These are phyloP conservation scores for Clarias platycephalus DNA, from an alignment of 2,797 vertebrate species.

Conservation along the genomic window DNA sequence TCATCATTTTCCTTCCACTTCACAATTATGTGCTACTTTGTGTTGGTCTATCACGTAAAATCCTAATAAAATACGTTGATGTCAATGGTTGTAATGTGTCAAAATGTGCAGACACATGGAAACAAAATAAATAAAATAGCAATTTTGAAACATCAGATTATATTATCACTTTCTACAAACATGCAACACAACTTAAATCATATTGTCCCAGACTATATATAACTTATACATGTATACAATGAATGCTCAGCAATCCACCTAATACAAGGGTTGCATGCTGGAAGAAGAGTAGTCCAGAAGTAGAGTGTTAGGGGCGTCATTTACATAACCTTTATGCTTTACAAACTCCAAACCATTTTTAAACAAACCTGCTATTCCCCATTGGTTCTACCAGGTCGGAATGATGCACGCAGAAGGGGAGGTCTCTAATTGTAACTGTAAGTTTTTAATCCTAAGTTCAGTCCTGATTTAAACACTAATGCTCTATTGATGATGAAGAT, in stretches of 20 bases:
- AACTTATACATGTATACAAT: neutral
- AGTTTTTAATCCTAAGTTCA: slow-evolving; percentile 21
- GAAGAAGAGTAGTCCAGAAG: neutral
- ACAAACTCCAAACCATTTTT: neutral
- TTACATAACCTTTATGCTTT: neutral
- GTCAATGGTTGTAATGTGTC: no score
- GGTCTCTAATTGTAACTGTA: neutral
- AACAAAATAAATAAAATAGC: no score
- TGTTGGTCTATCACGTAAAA: no score
- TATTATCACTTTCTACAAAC: neutral
- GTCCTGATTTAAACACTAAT: slow-evolving; percentile 42
- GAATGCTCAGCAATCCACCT: neutral
- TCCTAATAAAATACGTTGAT: no score
- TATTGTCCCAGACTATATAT: neutral
- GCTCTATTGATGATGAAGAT: slow-evolving; percentile 44
- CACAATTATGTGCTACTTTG: no score
- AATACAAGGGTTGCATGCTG: no score
- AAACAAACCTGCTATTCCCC: neutral
- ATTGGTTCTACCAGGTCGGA: neutral
- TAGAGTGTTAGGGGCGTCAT: neutral
- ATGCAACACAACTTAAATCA: neutral
- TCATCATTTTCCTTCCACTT: no score
- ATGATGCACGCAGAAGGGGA: neutral
- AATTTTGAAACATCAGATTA: neutral
- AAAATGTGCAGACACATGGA: no score